A percentile compares a stretch with the other conserved stretches of the same genome.
Evolutionary conservation across 53 echinoderm and acorn worm genomes (phyloP).

Genomic region (Temnopleurus reevesii): DNA sequence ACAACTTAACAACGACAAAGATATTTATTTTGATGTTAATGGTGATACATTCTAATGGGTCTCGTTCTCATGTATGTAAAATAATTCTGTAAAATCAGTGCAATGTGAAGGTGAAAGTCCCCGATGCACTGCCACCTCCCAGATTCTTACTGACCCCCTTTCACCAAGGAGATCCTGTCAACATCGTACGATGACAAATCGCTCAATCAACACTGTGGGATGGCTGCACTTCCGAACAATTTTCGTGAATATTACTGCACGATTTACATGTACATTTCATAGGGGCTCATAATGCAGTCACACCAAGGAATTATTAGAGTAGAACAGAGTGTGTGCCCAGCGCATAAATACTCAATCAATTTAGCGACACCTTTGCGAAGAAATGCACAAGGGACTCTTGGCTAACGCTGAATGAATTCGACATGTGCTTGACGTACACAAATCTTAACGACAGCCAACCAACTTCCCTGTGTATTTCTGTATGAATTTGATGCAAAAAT

Average conservation of each 20-base stretch:
- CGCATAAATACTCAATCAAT: no score
- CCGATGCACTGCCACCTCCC: background rate
- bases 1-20: background rate
- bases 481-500: no score
- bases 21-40: background rate
- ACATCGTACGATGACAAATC: slow-evolving; percentile 13
- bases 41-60: background rate
- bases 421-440: no score
- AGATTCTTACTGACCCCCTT: background rate
- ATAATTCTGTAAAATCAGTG: background rate
- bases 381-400: no score
- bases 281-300: background rate
- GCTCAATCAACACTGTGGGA: background rate
- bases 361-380: no score
- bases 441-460: no score
- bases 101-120: background rate
- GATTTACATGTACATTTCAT: background rate
- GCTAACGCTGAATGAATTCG: no score
- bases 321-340: no score
- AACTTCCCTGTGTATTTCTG: no score
- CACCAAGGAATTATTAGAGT: background rate
- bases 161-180: background rate
- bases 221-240: background rate
- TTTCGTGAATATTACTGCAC: no score
- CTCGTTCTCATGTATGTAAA: background rate